Base-by-base conservation (phyloP, 2,113 vertebrate genomes). In the Rhinolophus ferrumequinum region DNA sequence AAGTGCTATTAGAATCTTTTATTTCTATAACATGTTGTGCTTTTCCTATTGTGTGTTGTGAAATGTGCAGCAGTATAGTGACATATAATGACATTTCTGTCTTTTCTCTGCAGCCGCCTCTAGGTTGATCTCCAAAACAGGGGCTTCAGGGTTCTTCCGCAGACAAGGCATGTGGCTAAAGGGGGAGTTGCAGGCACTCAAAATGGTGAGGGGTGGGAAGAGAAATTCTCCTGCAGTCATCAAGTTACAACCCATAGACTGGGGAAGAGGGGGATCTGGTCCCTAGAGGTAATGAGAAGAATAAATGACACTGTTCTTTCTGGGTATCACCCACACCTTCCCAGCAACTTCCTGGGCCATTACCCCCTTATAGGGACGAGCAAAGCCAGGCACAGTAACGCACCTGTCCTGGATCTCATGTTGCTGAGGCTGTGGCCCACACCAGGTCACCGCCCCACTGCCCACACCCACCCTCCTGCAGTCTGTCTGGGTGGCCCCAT, bases 301-400 rank as follows among this genome's bases (percentile, higher is more conserved):
- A 16, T 4, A 44, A 11, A 21, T 35, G 67, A 52, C 15, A 0
- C 35, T 19, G 30, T n/a, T 12, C 41, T 19, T 22, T 24, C 8
- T 15, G 0, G 22, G 18, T 14, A 0, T 38, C 26, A 1, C 2
- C 38, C 1, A n/a, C 38, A 11, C 3, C 62, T 88, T 56, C 62
- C 75, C 56, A 22, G 12, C 8, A 21, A 8, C 8, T 5, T 33
- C 14, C 19, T 18, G 47, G 33, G 77, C 28, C 18, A 30, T 18
- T 1, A 12, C 66, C 24, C 22, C 11, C 2, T 10, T 11, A 2
- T 3, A 38, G 72, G 38, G 66, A 21, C 13, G 0, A 24, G 44
- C 52, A 54, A 3, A 47, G 69, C 33, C 18, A 19, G 44, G 22
- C 13, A 14, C n/a, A 38, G 38, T 13, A 19, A 33, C 24, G 28